These are phyloP conservation scores for Siderastrea siderea DNA, from an alignment of 92 coral and sea anemone species.

Conservation along the genomic window DNA sequence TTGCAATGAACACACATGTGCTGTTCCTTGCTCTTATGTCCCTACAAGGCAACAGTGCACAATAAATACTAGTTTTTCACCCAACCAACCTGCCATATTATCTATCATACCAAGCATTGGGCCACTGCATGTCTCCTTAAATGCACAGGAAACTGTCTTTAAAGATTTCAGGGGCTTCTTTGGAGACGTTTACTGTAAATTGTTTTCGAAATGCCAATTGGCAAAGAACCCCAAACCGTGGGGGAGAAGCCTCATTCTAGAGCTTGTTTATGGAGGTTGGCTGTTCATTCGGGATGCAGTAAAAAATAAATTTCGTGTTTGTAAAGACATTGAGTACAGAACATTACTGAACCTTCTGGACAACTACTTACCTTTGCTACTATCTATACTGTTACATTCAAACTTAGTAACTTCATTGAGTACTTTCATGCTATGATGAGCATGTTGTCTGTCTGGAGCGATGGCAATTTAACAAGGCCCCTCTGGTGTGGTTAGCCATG, in stretches of 20 bases:
- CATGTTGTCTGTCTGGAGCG: slow-evolving; percentile 19
- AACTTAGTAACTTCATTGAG: slow-evolving; percentile 39
- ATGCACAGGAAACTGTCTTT: too few relatives aligned
- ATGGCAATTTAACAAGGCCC: slow-evolving; percentile 50
- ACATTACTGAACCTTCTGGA: slow-evolving; percentile 5
- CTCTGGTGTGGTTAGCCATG: too few relatives aligned
- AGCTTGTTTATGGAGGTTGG: neutral
- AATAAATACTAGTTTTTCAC: too few relatives aligned
- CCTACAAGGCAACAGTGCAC: too few relatives aligned
- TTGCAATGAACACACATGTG: too few relatives aligned
- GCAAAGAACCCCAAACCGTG: slow-evolving; percentile 33
- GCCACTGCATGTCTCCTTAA: too few relatives aligned
- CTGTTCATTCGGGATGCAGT: slow-evolving; percentile 12
- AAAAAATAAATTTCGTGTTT: slow-evolving; percentile 18
- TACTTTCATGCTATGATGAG: slow-evolving; percentile 52
- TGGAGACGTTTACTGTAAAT: too few relatives aligned
- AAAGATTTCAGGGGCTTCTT: too few relatives aligned
- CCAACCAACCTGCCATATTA: too few relatives aligned
- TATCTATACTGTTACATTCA: slow-evolving; percentile 47
- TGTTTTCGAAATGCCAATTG: slow-evolving; percentile 13
- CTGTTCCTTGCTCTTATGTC: too few relatives aligned
- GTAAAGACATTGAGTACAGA: slow-evolving; percentile 41
- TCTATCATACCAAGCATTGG: too few relatives aligned
- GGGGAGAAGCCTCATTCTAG: slow-evolving; percentile 29
- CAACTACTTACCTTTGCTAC: neutral